These are phyloP conservation scores for Semnopithecus entellus DNA, from an alignment of 2,113 vertebrate species.

Conservation along the genomic window DNA sequence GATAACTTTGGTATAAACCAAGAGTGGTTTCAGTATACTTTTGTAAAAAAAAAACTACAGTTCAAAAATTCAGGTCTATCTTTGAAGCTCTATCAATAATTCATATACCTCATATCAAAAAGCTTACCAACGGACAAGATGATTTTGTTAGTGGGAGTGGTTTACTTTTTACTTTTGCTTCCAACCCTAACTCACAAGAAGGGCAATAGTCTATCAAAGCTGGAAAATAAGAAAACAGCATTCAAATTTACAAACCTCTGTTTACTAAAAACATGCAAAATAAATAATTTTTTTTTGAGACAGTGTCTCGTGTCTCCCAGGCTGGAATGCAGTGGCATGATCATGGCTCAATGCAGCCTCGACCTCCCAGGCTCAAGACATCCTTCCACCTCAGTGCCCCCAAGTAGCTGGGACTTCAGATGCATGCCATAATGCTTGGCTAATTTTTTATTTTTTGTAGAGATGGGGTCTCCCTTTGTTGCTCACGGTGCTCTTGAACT, in stretches of 20 bases:
- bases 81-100: conserved; percentile 30
- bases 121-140: background rate
- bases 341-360: too few relatives aligned
- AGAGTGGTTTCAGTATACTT: background rate
- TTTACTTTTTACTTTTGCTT: background rate
- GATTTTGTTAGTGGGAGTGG: background rate
- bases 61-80: conserved; percentile 10
- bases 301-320: too few relatives aligned
- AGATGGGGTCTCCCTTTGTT: too few relatives aligned
- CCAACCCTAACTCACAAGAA: background rate
- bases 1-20: background rate
- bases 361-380: too few relatives aligned
- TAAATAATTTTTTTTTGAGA: background rate
- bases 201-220: background rate
- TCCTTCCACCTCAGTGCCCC: too few relatives aligned
- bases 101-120: conserved; percentile 14
- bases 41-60: background rate
- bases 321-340: too few relatives aligned
- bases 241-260: background rate
- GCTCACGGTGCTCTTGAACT: too few relatives aligned
- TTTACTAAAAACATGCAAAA: background rate
- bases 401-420: too few relatives aligned
- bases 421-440: too few relatives aligned
- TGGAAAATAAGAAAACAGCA: background rate
- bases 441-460: too few relatives aligned